Evolutionary conservation across 53 echinoderm and acorn worm species (phyloP).

Genomic region (Apostichopus leukothele): DNA sequence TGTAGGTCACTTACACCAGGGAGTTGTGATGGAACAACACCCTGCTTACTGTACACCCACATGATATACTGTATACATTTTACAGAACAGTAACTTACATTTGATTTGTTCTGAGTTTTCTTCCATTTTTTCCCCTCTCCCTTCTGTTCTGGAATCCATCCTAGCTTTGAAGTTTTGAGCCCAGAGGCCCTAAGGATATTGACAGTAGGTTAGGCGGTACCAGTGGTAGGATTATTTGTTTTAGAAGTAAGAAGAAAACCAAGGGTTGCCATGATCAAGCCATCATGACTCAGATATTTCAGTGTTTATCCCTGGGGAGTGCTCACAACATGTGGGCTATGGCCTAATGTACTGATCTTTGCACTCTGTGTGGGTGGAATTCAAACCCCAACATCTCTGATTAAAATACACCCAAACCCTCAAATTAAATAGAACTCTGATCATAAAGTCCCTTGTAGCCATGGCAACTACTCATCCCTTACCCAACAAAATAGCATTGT

Average conservation of each 20-base stretch:
- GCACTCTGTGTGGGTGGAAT: conserved; percentile 40
- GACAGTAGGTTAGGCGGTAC: conserved; percentile 3
- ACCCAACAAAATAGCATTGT: conserved; percentile 42
- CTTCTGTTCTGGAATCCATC: conserved; percentile 29
- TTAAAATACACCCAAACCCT: conserved; percentile 42
- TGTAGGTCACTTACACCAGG: no score
- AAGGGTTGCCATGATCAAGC: background rate
- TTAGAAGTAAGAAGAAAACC: background rate
- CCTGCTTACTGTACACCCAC: no score
- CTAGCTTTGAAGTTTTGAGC: conserved; percentile 9
- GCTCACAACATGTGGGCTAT: conserved; percentile 41
- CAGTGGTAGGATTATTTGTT: conserved; percentile 36
- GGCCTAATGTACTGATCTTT: conserved; percentile 47
- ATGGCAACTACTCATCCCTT: conserved; percentile 29
- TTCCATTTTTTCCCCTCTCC: no score
- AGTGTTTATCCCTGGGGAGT: conserved; percentile 14
- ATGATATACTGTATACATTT: no score
- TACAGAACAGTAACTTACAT: no score
- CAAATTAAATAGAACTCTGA: conserved; percentile 48
- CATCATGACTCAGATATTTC: conserved; percentile 2
- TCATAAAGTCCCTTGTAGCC: conserved; percentile 34
- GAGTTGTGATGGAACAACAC: no score
- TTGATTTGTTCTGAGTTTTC: no score
- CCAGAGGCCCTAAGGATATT: conserved; percentile 30
- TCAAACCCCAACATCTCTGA: conserved; percentile 32